These are phyloP conservation scores for Myopa tessellatipennis DNA, from an alignment of 2,888 invertebrate genomes.

Conservation along the genomic window DNA sequence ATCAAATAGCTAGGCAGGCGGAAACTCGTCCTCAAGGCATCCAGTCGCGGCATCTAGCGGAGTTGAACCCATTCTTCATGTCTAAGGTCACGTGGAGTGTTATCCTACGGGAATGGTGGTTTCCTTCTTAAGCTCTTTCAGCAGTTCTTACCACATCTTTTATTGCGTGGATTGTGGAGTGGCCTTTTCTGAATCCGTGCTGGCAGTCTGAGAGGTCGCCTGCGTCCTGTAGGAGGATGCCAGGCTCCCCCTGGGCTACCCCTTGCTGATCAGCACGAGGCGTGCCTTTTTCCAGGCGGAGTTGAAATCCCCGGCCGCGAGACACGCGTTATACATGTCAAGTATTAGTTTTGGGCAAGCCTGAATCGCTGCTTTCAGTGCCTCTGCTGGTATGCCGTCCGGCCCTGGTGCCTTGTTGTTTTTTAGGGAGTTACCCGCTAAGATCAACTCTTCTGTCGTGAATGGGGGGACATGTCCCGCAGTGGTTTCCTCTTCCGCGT, in stretches of 20 bases:
- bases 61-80: background rate
- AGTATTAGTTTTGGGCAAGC: no score
- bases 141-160: background rate
- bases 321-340: no score
- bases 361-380: no score
- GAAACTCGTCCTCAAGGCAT: background rate
- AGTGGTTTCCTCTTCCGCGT: no score
- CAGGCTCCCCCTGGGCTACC: no score
- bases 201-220: background rate
- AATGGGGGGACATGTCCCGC: no score
- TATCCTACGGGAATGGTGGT: constrained; percentile 3
- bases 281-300: background rate
- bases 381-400: no score
- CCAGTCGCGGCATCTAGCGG: background rate
- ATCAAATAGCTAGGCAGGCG: constrained; percentile 1
- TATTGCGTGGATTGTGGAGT: constrained; percentile 9
- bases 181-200: constrained; percentile 3
- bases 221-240: no score
- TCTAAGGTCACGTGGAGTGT: background rate
- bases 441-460: no score
- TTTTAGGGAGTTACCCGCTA: no score
- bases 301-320: background rate
- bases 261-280: no score
- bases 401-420: no score
- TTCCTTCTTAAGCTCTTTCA: constrained; percentile 2